phyloP scores from a whole-genome alignment of 1,140 invertebrate species.

The Ceratosolen fusciceps region DNA sequence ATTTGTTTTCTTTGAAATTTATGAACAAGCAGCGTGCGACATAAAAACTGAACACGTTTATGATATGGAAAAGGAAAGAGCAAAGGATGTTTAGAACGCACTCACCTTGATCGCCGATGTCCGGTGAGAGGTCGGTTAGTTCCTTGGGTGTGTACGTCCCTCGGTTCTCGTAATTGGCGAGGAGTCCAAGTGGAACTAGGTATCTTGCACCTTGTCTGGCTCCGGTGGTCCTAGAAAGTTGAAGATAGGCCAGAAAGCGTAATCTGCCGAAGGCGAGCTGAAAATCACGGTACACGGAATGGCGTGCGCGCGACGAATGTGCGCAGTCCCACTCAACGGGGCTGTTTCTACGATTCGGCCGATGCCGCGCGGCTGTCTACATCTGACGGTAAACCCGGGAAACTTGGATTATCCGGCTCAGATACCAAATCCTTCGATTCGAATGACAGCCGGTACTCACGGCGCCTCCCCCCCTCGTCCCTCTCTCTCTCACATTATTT shows the following conservation, averaged over 20 bases:
- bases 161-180: background rate
- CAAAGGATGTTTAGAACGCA: slow-evolving; percentile 16
- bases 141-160: background rate
- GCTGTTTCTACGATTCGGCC: slow-evolving; percentile 12
- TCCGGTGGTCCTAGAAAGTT: background rate
- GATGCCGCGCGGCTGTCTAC: background rate
- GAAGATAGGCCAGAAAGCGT: slow-evolving; percentile 11
- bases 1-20: too few relatives aligned
- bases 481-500: too few relatives aligned
- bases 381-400: background rate
- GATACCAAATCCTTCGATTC: too few relatives aligned
- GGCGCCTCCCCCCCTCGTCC: too few relatives aligned
- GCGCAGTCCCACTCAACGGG: slow-evolving; percentile 24
- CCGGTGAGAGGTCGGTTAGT: background rate
- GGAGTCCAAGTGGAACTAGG: too few relatives aligned
- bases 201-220: background rate
- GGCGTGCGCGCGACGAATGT: slow-evolving; percentile 47
- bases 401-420: background rate
- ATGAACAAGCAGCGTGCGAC: too few relatives aligned
- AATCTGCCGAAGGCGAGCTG: background rate
- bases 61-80: slow-evolving; percentile 23
- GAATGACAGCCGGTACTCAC: too few relatives aligned
- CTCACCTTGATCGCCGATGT: slow-evolving; percentile 15
- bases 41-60: slow-evolving; percentile 1
- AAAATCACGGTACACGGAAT: slow-evolving; percentile 48